Conservation (phyloP, 2,797 vertebrate genomes). For the Atherinosoma microstoma region DNA sequence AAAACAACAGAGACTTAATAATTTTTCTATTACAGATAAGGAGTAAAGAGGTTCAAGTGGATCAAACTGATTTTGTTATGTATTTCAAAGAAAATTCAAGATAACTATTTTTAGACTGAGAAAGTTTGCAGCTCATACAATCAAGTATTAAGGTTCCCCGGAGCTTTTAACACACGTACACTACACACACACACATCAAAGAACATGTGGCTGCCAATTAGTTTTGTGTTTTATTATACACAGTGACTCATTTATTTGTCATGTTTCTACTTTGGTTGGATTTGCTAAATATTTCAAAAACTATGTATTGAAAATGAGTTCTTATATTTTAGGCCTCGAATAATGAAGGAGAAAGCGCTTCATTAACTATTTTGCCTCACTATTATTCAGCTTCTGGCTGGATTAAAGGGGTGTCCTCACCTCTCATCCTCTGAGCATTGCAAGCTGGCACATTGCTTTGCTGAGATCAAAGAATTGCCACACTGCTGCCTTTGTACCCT, state of each 20-base stretch:
- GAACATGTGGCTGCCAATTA: not conserved
- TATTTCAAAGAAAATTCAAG: not conserved
- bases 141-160: not conserved
- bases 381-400: slow-evolving; percentile 26
- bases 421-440: slow-evolving; percentile 34
- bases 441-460: slow-evolving; percentile 53
- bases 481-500: slow-evolving; percentile 42
- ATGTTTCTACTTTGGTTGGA: not conserved
- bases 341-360: slow-evolving; percentile 7
- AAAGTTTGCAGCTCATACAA: not conserved
- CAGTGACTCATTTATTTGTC: not conserved
- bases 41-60: not conserved
- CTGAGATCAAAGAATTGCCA: slow-evolving; percentile 66
- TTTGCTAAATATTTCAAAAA: slow-evolving; percentile 8
- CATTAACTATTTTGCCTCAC: slow-evolving; percentile 7
- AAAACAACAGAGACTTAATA: not conserved
- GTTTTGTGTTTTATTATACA: not conserved
- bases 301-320: not conserved
- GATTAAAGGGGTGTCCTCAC: slow-evolving; percentile 25
- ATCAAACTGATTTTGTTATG: not conserved
- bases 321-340: not conserved
- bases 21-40: not conserved
- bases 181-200: not conserved
- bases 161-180: slow-evolving; percentile 11
- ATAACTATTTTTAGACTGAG: not conserved